Base-by-base conservation (phyloP, 2,113 vertebrate species). In the Muntiacus muntjak region DNA sequence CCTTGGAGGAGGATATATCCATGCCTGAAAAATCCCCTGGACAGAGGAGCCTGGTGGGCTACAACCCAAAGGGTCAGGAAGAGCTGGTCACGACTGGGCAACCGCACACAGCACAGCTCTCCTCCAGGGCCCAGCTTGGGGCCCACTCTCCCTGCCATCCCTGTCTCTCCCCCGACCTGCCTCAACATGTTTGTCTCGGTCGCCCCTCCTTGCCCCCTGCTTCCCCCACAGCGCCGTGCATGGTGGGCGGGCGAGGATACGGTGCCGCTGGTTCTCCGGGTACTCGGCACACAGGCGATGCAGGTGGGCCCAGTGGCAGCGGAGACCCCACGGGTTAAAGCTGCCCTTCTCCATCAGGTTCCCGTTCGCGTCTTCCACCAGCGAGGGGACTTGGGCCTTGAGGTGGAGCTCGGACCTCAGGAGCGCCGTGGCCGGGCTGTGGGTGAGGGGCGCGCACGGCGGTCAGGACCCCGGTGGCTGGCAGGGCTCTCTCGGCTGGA, bases 311-410 rank as follows among this genome's bases (percentile, higher is more conserved):
- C 96, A 97, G 97, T 99, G 99, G 71, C 99, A 99, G 96, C 98
- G 98, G 86, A 99, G 98, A 17, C 98, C 99, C 99, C 99, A 99
- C 0, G 99, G 99, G 96, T 99, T 99, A 89, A 97, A 98, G 98
- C 97, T 96, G 33, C 96, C 98, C 92, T 64, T 98, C 87, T 99
- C 98, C 1, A 78, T 6, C 97, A 98, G 98, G 84, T 97, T 98
- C 33, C 97, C 92, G 0, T 97, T 98, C 3, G 94, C 45, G 0
- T 98, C 98, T 55, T 98, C 98, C 96, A 97, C n/a, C 91, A 98
- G 90, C 0, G 97, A 93, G 67, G 97, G 90, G 13, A 95, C 79
- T 14, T 98, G 98, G 54, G 96, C 17, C 23, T 21, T 78, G 82
- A 97, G 97, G 82, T 97, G 98, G 95, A 98, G 94, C 54, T 99